Conservation (phyloP, 2,797 vertebrate species). For the Naso thynnoides region DNA sequence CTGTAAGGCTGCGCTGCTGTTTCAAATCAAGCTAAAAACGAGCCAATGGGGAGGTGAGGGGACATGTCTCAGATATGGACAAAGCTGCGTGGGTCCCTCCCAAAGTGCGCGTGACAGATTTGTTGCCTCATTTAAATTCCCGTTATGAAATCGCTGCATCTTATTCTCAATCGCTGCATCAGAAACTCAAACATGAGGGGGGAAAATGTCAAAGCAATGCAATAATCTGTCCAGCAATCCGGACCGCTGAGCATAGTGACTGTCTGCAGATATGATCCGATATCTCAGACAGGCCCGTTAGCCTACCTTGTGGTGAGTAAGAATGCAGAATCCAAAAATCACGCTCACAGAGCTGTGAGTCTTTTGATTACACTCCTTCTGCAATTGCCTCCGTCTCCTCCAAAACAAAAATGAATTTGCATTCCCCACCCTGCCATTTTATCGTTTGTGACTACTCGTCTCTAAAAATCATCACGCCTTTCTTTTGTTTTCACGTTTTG, state of each 20-base stretch:
- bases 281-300: constrained; percentile 51
- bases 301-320: constrained; percentile 39
- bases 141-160: constrained; percentile 11
- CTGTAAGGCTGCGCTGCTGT: neutral
- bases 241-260: neutral
- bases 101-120: constrained; percentile 27
- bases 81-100: constrained; percentile 24
- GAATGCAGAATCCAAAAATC: constrained; percentile 9
- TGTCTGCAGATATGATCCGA: constrained; percentile 8
- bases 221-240: constrained; percentile 18
- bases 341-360: neutral
- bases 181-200: neutral
- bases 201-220: constrained; percentile 5
- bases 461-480: neutral
- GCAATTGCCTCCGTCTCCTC: neutral
- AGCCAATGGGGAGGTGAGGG: neutral
- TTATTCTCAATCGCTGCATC: neutral
- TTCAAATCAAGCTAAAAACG: constrained; percentile 12
- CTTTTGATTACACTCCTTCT: neutral
- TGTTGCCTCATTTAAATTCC: constrained; percentile 21
- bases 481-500: neutral
- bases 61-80: constrained; percentile 2
- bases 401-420: neutral
- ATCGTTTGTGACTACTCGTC: neutral
- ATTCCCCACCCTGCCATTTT: neutral